Evolutionary conservation across 1,140 invertebrate species (phyloP), one percentile per base, ranked within the genome.

Genomic region (Heliconius eleuchia): DNA sequence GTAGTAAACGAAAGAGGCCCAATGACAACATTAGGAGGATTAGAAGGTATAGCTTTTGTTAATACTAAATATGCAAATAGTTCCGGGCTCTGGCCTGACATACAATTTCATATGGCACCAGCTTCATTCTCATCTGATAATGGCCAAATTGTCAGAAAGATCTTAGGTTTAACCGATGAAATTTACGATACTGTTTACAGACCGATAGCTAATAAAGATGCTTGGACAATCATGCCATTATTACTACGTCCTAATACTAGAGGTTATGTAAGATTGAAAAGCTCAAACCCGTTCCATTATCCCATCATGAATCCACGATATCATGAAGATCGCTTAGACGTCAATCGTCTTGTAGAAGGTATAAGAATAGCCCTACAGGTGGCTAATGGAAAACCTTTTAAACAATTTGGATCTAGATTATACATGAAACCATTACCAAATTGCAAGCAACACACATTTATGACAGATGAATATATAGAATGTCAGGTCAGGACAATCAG

Each of bases 281-380:
- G 96, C 66, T 96, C 96, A 0, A 97, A 99, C 94, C 99, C 99
- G 1, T 97, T 97, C 79, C 96, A 97, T 23, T 97, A 97, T 86
- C 99, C 99, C 0, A 88, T 97, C 13, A 98, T 99, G 81, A 96
- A 99, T 92, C 97, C 99, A 6, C 98, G 98, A 85, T 99, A 99
- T 87, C 97, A 99, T 78, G 95, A 96, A 73, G 96, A 98, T 90
- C 96, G 96, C 0, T 87, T 95, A 50, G 98, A 98, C 85, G 96
- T 98, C 0, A 95, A 96, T n/a, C 96, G 96, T 0, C 88, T 98
- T 11, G 96, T 98, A 0, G 97, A 98, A 93, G 98, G 98, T n/a
- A 96, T 96, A 1, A 97, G 97, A 89, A 96, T 97, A 71, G 97
- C 96, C 0, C 83, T 97, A 5, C 91, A 95, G 84, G 96, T 98